Evolutionary conservation across 2,888 invertebrate genomes (phyloP).

Genomic region (Tanytarsus gracilentus): DNA sequence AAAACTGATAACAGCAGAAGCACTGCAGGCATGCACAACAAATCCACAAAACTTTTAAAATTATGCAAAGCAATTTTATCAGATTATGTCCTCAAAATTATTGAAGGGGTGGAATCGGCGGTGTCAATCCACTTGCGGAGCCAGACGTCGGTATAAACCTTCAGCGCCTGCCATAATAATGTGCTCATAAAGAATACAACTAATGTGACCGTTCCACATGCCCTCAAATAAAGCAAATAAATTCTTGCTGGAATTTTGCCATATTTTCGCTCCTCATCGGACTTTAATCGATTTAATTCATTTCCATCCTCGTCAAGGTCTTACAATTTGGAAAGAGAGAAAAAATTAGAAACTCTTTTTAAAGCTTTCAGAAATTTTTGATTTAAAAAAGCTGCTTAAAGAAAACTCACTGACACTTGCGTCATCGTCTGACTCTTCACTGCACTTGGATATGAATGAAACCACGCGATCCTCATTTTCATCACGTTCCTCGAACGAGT

Average conservation of each 20-base stretch:
- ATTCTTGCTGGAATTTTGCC: conserved; percentile 49
- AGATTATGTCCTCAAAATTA: too few relatives aligned
- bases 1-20: too few relatives aligned
- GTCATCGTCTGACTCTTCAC: conserved; percentile 43
- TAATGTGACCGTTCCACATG: conserved; percentile 55
- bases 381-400: too few relatives aligned
- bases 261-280: conserved; percentile 46
- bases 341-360: too few relatives aligned
- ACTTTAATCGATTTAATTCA: conserved; percentile 30
- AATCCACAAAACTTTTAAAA: too few relatives aligned
- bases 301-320: conserved; percentile 31
- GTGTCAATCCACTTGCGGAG: conserved; percentile 57
- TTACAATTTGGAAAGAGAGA: too few relatives aligned
- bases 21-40: too few relatives aligned
- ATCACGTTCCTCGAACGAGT: conserved; percentile 16
- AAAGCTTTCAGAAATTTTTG: too few relatives aligned
- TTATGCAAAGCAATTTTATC: too few relatives aligned
- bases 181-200: conserved; percentile 55
- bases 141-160: conserved; percentile 69
- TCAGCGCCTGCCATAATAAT: conserved; percentile 56
- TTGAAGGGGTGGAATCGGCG: too few relatives aligned
- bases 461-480: conserved; percentile 36
- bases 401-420: conserved; percentile 29
- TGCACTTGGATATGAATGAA: conserved; percentile 42
- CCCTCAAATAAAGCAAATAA: conserved; percentile 59